Conservation (phyloP, 2,113 vertebrate genomes). For the Periophthalmus modestus region DNA sequence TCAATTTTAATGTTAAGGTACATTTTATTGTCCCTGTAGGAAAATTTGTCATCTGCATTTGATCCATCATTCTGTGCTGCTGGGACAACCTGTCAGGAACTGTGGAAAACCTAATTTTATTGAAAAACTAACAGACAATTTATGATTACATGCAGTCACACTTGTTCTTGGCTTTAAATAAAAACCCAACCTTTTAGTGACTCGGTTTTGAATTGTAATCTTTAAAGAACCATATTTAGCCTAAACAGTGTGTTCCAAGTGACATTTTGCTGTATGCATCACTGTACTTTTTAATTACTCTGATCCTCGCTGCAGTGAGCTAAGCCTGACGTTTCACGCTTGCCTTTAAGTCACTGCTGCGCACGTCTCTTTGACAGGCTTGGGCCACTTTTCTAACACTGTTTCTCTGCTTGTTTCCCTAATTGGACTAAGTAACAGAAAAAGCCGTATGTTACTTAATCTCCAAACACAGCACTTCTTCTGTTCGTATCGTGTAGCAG, state of each 20-base stretch:
- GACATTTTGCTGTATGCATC: conserved; percentile 15
- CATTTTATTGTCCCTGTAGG: no score
- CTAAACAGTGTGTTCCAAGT: conserved; percentile 1
- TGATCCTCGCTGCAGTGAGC: conserved; percentile 20
- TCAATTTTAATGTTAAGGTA: neutral
- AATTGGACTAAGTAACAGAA: conserved; percentile 15
- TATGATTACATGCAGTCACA: neutral
- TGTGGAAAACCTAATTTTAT: neutral
- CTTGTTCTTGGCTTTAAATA: neutral
- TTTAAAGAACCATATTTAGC: neutral
- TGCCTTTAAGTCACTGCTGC: conserved; percentile 32
- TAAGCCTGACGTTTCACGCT: conserved; percentile 30
- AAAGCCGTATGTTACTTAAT: neutral
- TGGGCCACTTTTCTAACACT: conserved; percentile 18
- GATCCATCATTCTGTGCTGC: no score
- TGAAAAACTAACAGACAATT: neutral
- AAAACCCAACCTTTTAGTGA: neutral
- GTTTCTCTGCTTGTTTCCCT: conserved; percentile 35
- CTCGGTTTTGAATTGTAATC: neutral
- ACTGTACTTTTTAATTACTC: conserved; percentile 35
- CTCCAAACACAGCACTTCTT: neutral
- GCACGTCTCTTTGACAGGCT: conserved; percentile 14
- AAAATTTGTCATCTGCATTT: no score
- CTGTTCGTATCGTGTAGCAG: conserved; percentile 19
- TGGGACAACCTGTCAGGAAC: no score